Evolutionary conservation across 1,140 invertebrate genomes (phyloP), one percentile per base, ranked within the genome.

Genomic region (Drosophila malerkotliana): DNA sequence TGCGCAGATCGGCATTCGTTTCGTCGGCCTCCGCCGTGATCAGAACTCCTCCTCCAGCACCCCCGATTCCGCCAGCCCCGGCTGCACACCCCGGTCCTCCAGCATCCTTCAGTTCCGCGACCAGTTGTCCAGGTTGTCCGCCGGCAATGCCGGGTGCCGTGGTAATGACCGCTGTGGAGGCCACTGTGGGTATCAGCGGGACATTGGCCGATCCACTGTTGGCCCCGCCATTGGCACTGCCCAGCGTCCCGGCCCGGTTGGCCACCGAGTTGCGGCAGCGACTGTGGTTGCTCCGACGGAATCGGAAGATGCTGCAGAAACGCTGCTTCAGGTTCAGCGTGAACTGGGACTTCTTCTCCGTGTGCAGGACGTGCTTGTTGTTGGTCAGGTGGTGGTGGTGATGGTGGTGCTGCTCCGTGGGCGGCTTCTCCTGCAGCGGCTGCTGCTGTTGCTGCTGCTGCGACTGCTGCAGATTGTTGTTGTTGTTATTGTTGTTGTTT

Each of bases 301-400:
- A 96, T 75, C 95, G 94, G 90, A 97, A 97, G 81, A 97, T 94
- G 92, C 96, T 96, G 92, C 96, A 97, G 68, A 97, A 93, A n/a
- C 95, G 96, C 88, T 97, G 96, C 90, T 97, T 97, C n/a, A 97
- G 93, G 92, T 95, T 96, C 45, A 95, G 92, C 55, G 89, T 92
- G 54, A 92, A 91, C 63, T 92, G 92, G 6, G 82, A 80, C 54
- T 91, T 92, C 59, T 92, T 92, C 24, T 82, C 77, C 14, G 73
- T 64, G 45, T 78, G 77, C 59, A 85, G 91, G 7, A 93, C 92
- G 68, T 93, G 93, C 66, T 93, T 90, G 48, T 83, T 77, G 48
- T 90, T 90, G 26, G 71, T 55, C 39, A 32, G 51, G 18, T 75
- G 52, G n/a, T 63, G 39, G n/a, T 37, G 56, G n/a, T 55, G 51